These are phyloP conservation scores for Martes martes DNA, from an alignment of 2,113 vertebrate species.

Conservation along the genomic window DNA sequence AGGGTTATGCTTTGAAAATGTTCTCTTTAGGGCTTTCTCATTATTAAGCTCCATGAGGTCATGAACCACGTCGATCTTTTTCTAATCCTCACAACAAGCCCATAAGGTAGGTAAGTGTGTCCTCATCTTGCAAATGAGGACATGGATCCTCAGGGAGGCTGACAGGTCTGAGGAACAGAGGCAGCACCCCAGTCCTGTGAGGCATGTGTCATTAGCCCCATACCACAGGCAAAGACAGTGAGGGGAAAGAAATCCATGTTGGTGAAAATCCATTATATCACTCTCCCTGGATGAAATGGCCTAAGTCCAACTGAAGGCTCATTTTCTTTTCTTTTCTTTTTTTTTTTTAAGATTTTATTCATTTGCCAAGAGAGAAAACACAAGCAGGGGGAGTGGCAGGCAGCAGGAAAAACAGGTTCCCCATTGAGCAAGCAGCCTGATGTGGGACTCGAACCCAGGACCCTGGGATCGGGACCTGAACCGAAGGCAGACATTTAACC, in stretches of 20 bases:
- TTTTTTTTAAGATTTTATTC: no score
- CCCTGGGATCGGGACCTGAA: no score
- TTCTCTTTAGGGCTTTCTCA: neutral
- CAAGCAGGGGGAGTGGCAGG: no score
- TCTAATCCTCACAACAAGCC: neutral
- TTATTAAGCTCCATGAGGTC: neutral
- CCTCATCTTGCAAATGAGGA: neutral
- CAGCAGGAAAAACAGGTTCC: no score
- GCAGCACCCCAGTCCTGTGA: neutral
- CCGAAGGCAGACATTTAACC: no score
- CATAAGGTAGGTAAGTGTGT: neutral
- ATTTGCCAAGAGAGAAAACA: no score
- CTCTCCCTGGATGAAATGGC: neutral
- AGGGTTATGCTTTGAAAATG: neutral
- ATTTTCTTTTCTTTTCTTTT: neutral
- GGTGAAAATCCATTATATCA: neutral
- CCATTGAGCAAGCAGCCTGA: no score
- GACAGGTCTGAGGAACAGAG: neutral
- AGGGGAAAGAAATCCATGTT: neutral
- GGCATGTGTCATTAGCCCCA: neutral
- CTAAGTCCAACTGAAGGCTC: neutral
- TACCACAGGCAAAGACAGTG: neutral
- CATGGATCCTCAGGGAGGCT: no score
- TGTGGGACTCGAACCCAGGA: no score
- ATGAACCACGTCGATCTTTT: neutral